phyloP scores from a whole-genome alignment of 2,888 invertebrate genomes.

The Linnaemya tessellans region DNA sequence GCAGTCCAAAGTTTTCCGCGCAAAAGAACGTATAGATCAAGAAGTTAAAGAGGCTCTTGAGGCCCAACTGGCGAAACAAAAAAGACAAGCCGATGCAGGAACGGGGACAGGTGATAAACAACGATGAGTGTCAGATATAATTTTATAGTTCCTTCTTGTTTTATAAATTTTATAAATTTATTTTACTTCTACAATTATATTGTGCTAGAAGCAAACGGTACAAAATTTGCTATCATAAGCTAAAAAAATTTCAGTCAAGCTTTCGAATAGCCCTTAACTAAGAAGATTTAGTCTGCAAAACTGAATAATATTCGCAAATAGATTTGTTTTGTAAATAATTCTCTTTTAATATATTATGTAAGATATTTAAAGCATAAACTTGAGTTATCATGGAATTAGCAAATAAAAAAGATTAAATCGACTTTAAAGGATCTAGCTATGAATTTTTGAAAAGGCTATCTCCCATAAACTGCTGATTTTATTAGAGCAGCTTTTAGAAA shows the following conservation, averaged over 20 bases:
- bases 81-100: neutral
- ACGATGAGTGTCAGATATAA: slow-evolving; percentile 59
- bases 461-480: no score
- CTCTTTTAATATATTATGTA: slow-evolving; percentile 12
- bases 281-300: neutral
- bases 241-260: neutral
- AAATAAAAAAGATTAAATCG: slow-evolving; percentile 35
- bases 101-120: slow-evolving; percentile 58
- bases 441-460: neutral
- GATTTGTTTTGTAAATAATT: slow-evolving; percentile 43
- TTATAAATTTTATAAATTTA: slow-evolving; percentile 54
- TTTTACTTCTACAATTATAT: slow-evolving; percentile 37
- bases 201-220: slow-evolving; percentile 18
- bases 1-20: slow-evolving; percentile 98
- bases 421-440: neutral
- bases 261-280: slow-evolving; percentile 1
- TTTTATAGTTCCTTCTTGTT: slow-evolving; percentile 43
- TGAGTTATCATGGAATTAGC: slow-evolving; percentile 15
- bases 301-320: neutral
- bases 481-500: no score
- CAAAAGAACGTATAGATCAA: slow-evolving; percentile 93
- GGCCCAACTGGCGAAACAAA: slow-evolving; percentile 59
- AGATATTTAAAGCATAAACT: slow-evolving; percentile 36
- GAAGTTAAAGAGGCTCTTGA: slow-evolving; percentile 84
- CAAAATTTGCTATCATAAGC: slow-evolving; percentile 48